These are phyloP conservation scores for Salvelinus sp. DNA, from an alignment of 2,113 vertebrate species.

Conservation along the genomic window DNA sequence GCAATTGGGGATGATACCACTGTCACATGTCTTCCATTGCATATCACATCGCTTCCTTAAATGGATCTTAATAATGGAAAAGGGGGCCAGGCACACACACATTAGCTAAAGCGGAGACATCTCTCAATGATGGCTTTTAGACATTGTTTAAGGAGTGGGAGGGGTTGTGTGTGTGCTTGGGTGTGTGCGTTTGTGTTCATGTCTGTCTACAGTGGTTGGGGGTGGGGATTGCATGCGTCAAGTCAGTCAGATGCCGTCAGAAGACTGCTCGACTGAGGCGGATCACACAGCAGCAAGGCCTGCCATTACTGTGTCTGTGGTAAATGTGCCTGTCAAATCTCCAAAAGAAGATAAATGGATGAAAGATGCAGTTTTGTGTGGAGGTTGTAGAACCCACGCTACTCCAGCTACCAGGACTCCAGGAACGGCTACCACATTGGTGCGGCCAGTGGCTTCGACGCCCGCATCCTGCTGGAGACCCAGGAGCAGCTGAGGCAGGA, in stretches of 20 bases:
- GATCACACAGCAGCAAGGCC: conserved; percentile 16
- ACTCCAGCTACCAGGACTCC: conserved; percentile 86
- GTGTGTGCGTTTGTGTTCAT: conserved; percentile 4
- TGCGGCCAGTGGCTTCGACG: conserved; percentile 78
- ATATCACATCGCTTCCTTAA: conserved; percentile 35
- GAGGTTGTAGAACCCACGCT: conserved; percentile 77
- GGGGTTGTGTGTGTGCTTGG: conserved; percentile 15
- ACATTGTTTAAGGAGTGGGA: conserved; percentile 11
- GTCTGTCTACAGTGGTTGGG: too few species aligned
- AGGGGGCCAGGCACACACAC: conserved; percentile 17
- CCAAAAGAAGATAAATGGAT: conserved; percentile 47
- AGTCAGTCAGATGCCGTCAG: conserved; percentile 6
- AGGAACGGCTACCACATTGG: conserved; percentile 36
- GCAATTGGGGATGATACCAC: background rate
- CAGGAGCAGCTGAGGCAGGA: conserved; percentile 97
- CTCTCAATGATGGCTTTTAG: conserved; percentile 17
- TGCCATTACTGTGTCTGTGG: conserved; percentile 50
- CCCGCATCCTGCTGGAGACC: conserved; percentile 92
- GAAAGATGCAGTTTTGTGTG: conserved; percentile 35
- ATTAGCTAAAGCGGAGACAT: conserved; percentile 27
- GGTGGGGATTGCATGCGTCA: too few species aligned
- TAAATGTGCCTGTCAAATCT: conserved; percentile 34
- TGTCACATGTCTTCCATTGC: conserved; percentile 35
- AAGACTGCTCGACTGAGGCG: conserved; percentile 22
- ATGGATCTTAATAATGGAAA: conserved; percentile 60